Evolutionary conservation across 2,888 invertebrate species (phyloP).

Genomic region (Zygaena filipendulae): DNA sequence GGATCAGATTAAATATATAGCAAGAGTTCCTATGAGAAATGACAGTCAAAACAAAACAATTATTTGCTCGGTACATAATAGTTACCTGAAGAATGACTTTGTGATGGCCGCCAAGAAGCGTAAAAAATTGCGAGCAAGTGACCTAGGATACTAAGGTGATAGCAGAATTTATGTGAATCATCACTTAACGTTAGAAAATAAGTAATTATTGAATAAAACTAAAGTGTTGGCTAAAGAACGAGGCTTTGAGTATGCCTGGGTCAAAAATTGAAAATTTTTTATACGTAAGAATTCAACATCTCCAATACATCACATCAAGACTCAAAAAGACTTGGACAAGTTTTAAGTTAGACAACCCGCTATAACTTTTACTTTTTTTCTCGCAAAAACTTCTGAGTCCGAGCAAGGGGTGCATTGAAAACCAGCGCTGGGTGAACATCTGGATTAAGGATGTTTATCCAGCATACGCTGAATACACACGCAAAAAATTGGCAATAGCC

Average conservation of each 20-base stretch:
- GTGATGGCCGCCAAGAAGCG: constrained; percentile 13
- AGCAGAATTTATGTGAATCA: constrained; percentile 15
- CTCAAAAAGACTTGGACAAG: constrained; percentile 11
- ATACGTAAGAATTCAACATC: constrained; percentile 12
- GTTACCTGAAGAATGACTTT: constrained; percentile 17
- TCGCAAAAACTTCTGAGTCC: too few species aligned
- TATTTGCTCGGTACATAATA: constrained; percentile 12
- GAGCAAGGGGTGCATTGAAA: too few species aligned
- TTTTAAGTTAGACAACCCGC: too few species aligned
- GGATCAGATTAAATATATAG: constrained; percentile 11
- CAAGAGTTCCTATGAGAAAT: constrained; percentile 9
- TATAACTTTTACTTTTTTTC: too few species aligned
- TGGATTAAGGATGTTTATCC: too few species aligned
- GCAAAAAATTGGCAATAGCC: too few species aligned
- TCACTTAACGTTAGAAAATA: constrained; percentile 17
- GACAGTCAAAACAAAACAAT: constrained; percentile 7
- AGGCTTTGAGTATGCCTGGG: constrained; percentile 12
- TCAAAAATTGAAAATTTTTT: constrained; percentile 14
- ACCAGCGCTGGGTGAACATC: too few species aligned
- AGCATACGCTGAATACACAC: too few species aligned
- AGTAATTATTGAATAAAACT: constrained; percentile 15
- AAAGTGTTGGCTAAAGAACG: constrained; percentile 14
- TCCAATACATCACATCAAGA: constrained; percentile 9
- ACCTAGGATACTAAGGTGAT: constrained; percentile 12
- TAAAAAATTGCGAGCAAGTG: constrained; percentile 4